Evolutionary conservation across 2,113 vertebrate genomes (phyloP).

Genomic region (Mormyrus lacerda): DNA sequence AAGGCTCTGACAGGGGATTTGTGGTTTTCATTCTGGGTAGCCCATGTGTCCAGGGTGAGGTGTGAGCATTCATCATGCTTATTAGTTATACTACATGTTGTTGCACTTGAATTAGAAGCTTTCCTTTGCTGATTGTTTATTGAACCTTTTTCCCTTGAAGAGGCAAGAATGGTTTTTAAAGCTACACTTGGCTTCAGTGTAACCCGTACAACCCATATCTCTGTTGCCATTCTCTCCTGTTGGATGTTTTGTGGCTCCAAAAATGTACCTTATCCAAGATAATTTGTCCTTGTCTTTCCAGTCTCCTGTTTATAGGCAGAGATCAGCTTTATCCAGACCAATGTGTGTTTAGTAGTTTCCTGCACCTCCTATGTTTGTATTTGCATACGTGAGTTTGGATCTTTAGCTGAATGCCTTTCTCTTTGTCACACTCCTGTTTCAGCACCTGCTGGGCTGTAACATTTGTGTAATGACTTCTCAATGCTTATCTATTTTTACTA

Average conservation of each 20-base stretch:
- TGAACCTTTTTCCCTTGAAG: conserved; percentile 49
- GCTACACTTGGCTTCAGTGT: conserved; percentile 33
- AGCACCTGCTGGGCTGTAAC: background rate
- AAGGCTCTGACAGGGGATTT: conserved; percentile 20
- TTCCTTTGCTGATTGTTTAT: conserved; percentile 69
- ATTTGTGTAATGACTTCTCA: background rate
- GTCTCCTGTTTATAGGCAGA: background rate
- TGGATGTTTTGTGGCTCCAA: background rate
- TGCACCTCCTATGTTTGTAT: background rate
- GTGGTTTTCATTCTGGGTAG: conserved; percentile 15
- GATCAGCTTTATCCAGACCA: background rate
- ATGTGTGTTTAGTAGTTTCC: background rate
- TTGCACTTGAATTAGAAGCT: conserved; percentile 66
- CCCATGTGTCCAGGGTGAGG: background rate
- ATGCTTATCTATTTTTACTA: background rate
- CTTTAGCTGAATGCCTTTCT: background rate
- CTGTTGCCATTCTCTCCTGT: background rate
- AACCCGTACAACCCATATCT: background rate
- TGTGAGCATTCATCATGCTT: background rate
- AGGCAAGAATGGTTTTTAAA: conserved; percentile 39
- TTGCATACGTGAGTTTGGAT: background rate
- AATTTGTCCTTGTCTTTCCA: background rate
- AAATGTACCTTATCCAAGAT: background rate
- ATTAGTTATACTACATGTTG: conserved; percentile 45
- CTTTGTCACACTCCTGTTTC: background rate